Base-by-base conservation (phyloP, 2,888 invertebrate genomes). In the Psococerastis gibbosa region DNA sequence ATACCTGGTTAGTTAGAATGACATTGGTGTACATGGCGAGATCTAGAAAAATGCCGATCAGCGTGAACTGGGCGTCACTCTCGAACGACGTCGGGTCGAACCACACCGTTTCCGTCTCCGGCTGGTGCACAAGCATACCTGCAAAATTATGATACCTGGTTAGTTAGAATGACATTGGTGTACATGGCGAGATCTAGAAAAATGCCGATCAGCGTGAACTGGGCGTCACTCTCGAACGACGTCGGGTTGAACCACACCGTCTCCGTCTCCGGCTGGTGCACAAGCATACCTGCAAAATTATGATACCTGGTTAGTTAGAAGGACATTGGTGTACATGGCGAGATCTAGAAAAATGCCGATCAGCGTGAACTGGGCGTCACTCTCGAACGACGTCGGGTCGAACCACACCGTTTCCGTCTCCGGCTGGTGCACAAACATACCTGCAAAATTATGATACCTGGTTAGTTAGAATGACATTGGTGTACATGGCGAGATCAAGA, bases 11-110 rank as follows among this genome's bases (percentile, higher is more conserved):
- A n/a, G n/a, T n/a, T n/a, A 94, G 67, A 51, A 94, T 92, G 22
- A 92, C 79, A 59, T 89, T 91, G 63, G 94, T 94, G 62, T 94
- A 94, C 57, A 94, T 94, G 44, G 94, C 92, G 52, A 94, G 69
- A 3, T 92, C 94, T 46, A 94, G 68, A 41, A 94, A 83, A 51
- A 92, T 87, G 35, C 94, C 92, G 54, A 94, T 88, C 43, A 94
- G 65, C 1, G 85, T 88, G 62, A 91, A 94, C 65, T 94, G 92
- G 32, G 85, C 89, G 55, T 88, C 88, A 52, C 82, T 88, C 64
- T 92, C 92, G 57, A 89, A 91, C 32, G 91, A 88, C 9, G 81
- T 82, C 9, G 88, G 81, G 64, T 92, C 94, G 59, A 94, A 94
- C 88, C 87, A 88, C 56, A 67, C 71, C 32, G 65, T 66, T 43